Conservation (phyloP, 2,113 vertebrate species). For the Cricetomys ansorgei region DNA sequence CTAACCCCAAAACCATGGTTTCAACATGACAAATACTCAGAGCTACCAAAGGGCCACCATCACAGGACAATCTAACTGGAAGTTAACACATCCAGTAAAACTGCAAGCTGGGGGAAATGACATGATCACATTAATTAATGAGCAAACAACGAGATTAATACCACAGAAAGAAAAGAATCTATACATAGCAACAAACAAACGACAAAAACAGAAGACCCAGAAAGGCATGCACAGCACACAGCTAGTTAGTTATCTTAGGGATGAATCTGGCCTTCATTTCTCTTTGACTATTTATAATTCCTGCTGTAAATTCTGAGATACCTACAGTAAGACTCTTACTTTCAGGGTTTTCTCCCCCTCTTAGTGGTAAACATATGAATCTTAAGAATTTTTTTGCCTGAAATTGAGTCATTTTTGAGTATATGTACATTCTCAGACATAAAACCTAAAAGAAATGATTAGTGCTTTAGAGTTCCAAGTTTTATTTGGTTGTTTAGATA, state of each 20-base stretch:
- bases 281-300: conserved; percentile 8
- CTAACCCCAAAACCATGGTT: background rate
- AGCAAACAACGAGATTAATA: background rate
- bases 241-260: background rate
- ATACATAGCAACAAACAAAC: background rate
- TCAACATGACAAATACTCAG: background rate
- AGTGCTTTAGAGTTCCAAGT: background rate
- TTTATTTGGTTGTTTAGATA: background rate
- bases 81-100: background rate
- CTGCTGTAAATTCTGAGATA: conserved; percentile 5
- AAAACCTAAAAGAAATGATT: background rate
- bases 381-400: background rate
- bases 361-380: background rate
- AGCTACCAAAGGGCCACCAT: background rate
- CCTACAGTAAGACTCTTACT: background rate
- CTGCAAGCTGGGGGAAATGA: background rate
- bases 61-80: background rate
- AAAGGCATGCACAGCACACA: background rate
- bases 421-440: conserved; percentile 21
- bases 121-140: background rate
- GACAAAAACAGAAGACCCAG: background rate
- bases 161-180: background rate
- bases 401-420: conserved; percentile 25
- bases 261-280: background rate
- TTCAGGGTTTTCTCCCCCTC: background rate